A percentile compares a stretch with the other conserved stretches of the same genome.
phyloP scores from a whole-genome alignment of 64 coral and sea anemone genomes.

The Orbicella faveolata region DNA sequence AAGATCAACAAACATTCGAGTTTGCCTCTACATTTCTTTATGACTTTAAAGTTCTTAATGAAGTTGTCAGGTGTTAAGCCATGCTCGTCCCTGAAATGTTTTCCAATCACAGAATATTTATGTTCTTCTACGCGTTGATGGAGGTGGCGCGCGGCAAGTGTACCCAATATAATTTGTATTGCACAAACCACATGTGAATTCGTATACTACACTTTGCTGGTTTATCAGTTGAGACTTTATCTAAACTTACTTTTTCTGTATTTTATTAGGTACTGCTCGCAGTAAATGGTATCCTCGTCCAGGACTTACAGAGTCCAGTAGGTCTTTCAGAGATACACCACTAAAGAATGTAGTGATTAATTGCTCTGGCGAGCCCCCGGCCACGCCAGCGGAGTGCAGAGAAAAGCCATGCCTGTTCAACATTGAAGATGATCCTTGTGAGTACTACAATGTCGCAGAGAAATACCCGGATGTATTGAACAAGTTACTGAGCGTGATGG shows the following conservation, averaged over 20 bases:
- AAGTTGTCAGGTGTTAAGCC: too few species aligned
- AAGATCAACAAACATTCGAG: too few species aligned
- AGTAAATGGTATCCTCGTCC: conserved; percentile 24
- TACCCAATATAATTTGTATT: too few species aligned
- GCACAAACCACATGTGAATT: too few species aligned
- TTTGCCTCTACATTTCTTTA: too few species aligned
- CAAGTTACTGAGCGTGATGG: conserved; percentile 2
- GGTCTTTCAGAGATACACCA: background rate
- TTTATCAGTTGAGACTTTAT: too few species aligned
- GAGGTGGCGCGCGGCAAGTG: too few species aligned
- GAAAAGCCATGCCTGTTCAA: conserved; percentile 39
- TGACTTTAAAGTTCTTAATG: too few species aligned
- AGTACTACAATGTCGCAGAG: conserved; percentile 34
- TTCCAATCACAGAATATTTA: too few species aligned
- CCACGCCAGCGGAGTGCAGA: conserved; percentile 4
- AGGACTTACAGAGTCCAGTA: background rate
- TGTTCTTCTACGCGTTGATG: too few species aligned
- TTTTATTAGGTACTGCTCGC: background rate
- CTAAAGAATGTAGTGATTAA: conserved; percentile 46
- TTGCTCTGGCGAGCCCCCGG: conserved; percentile 27
- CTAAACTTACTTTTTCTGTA: background rate
- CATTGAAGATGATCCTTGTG: conserved; percentile 31
- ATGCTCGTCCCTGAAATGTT: too few species aligned
- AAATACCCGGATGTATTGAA: conserved; percentile 13
- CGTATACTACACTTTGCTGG: too few species aligned